Conservation (phyloP, 2,888 invertebrate genomes). For the Sphinx pinastri region DNA sequence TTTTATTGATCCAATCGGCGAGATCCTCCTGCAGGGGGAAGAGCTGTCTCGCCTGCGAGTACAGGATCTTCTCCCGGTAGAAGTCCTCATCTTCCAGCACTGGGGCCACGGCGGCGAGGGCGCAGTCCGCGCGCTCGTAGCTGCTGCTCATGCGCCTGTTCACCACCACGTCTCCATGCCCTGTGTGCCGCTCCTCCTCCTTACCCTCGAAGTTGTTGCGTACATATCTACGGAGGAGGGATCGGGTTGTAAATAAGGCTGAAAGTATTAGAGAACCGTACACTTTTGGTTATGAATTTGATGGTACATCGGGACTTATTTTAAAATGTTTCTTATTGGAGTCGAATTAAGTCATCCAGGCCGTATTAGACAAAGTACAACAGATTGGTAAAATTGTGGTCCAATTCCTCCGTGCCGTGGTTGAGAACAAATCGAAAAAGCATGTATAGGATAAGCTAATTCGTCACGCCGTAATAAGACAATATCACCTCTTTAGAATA, state of each 20-base stretch:
- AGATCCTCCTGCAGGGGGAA: constrained; percentile 93
- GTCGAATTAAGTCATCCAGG: no score
- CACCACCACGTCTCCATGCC: constrained; percentile 72
- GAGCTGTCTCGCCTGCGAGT: constrained; percentile 90
- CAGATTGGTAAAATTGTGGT: no score
- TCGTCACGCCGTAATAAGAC: no score
- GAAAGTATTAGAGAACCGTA: no score
- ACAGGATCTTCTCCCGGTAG: constrained; percentile 89
- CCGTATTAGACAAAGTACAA: no score
- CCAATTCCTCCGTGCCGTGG: no score
- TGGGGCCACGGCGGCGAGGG: constrained; percentile 79
- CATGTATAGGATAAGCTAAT: no score
- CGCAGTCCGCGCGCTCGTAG: constrained; percentile 78
- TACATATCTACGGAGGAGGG: constrained; percentile 32
- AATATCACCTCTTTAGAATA: no score
- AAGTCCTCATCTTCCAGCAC: constrained; percentile 86
- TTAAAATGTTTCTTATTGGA: no score
- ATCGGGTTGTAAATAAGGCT: constrained; percentile 26
- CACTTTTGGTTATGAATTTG: no score
- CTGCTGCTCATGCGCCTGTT: constrained; percentile 77
- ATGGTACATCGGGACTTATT: no score
- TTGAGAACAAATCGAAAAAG: no score
- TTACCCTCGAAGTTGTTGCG: constrained; percentile 38
- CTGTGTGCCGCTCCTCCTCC: constrained; percentile 64
- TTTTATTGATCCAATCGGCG: constrained; percentile 94